Evolutionary conservation across 2,797 vertebrate species (phyloP).

Genomic region (Xenentodon cancila): DNA sequence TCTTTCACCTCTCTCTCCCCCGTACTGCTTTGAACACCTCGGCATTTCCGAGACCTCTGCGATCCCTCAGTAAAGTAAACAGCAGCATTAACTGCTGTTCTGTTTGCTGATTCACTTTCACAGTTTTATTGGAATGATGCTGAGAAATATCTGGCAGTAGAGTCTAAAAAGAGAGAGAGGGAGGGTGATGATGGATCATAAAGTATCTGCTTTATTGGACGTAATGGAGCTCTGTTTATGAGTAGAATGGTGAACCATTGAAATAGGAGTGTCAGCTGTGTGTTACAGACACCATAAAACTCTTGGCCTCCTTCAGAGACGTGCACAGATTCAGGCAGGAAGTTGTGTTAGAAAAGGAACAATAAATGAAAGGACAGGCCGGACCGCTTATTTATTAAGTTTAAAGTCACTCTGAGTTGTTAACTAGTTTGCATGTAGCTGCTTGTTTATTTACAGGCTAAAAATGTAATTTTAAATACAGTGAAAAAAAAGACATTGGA

Average conservation of each 20-base stretch:
- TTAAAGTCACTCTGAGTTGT: not conserved
- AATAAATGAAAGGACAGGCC: slow-evolving; percentile 8
- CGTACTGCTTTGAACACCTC: slow-evolving; percentile 23
- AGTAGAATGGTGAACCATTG: slow-evolving; percentile 38
- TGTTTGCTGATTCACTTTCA: slow-evolving; percentile 35
- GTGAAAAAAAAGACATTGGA: not conserved
- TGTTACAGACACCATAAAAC: slow-evolving; percentile 34
- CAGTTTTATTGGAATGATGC: slow-evolving; percentile 48
- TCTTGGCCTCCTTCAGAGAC: slow-evolving; percentile 2
- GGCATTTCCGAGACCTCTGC: slow-evolving; percentile 34
- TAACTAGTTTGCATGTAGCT: not conserved
- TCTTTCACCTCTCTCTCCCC: slow-evolving; percentile 26
- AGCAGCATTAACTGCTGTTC: slow-evolving; percentile 35
- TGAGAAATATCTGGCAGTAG: slow-evolving; percentile 32
- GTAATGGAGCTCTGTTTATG: slow-evolving; percentile 67
- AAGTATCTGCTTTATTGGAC: slow-evolving; percentile 64
- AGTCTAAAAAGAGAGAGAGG: slow-evolving; percentile 56
- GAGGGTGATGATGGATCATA: slow-evolving; percentile 47
- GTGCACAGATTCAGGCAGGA: slow-evolving; percentile 2
- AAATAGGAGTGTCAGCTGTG: slow-evolving; percentile 30
- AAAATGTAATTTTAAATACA: slow-evolving; percentile 7
- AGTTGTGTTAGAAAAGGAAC: slow-evolving; percentile 14
- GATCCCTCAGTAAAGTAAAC: slow-evolving; percentile 49
- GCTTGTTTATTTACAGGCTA: slow-evolving; percentile 5
- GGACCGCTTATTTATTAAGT: not conserved